Evolutionary conservation across 2,888 invertebrate species (phyloP).

Genomic region (Drosophila gaucha): DNA sequence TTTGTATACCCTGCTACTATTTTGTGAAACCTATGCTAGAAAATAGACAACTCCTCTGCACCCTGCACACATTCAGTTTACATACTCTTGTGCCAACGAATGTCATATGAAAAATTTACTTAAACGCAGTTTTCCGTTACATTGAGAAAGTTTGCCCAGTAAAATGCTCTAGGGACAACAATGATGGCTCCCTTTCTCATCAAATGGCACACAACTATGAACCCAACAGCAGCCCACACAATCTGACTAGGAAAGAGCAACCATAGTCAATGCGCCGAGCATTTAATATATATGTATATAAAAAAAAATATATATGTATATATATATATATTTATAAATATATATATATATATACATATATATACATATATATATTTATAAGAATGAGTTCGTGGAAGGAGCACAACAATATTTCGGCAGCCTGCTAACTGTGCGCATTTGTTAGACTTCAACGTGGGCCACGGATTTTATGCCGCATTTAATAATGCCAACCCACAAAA

Average conservation of each 20-base stretch:
- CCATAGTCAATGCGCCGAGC: constrained; percentile 25
- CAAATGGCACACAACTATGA: constrained; percentile 53
- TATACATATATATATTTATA: constrained; percentile 1
- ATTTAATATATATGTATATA: constrained; percentile 24
- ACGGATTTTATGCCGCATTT: constrained; percentile 79
- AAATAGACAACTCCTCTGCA: constrained; percentile 19
- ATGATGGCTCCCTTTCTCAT: constrained; percentile 22
- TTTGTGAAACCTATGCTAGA: not conserved
- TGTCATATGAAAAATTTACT: constrained; percentile 74
- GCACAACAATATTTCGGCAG: constrained; percentile 65
- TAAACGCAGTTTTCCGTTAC: constrained; percentile 80
- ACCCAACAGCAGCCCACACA: constrained; percentile 34
- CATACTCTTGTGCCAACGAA: constrained; percentile 9
- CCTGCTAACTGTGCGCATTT: constrained; percentile 74
- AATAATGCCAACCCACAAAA: constrained; percentile 79
- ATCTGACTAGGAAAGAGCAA: constrained; percentile 32
- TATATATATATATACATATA: constrained; percentile 2
- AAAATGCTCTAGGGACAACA: constrained; percentile 64
- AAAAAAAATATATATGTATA: constrained; percentile 14
- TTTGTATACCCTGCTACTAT: not conserved
- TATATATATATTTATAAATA: not conserved
- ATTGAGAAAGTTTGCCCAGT: constrained; percentile 72
- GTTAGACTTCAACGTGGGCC: constrained; percentile 69
- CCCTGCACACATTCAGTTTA: constrained; percentile 21
- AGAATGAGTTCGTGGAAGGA: not conserved